A percentile compares a stretch with the other conserved stretches of the same genome.
Conservation (phyloP, 1,140 invertebrate species). For the Oreohelix idahoensis region DNA sequence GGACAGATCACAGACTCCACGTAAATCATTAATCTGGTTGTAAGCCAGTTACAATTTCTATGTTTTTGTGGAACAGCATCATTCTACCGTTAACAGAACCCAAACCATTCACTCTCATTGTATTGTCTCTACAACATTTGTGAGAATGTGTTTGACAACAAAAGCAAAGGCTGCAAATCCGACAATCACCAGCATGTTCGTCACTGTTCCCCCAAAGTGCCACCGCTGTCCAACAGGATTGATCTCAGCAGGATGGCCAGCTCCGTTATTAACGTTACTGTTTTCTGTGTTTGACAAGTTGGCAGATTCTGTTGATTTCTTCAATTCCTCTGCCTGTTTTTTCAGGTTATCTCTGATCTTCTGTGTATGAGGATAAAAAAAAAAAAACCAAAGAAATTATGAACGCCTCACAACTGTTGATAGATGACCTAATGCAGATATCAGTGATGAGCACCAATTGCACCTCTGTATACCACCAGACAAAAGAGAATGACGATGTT, state of each 20-base stretch:
- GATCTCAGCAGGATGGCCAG: not conserved
- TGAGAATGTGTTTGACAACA: slow-evolving; percentile 87
- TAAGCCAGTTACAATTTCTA: not conserved
- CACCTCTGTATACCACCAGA: no score
- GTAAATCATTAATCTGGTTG: no score
- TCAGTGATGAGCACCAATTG: no score
- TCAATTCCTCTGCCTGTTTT: slow-evolving; percentile 60
- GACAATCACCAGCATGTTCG: slow-evolving; percentile 85
- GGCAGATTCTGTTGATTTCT: slow-evolving; percentile 49
- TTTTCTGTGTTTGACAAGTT: slow-evolving; percentile 13
- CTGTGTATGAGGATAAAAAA: slow-evolving; percentile 44
- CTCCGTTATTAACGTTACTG: slow-evolving; percentile 22
- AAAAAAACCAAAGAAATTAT: no score
- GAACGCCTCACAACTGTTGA: no score
- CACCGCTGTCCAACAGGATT: slow-evolving; percentile 22
- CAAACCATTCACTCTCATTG: not conserved
- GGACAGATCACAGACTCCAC: no score
- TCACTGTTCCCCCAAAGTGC: slow-evolving; percentile 76
- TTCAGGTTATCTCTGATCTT: slow-evolving; percentile 75
- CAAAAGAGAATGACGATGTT: not conserved
- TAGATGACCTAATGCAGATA: no score
- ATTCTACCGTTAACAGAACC: not conserved
- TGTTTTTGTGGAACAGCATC: not conserved
- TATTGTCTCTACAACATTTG: slow-evolving; percentile 69
- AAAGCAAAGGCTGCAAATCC: slow-evolving; percentile 90